These are phyloP conservation scores for Leptinotarsa defecta DNA, from an alignment of 1,140 invertebrate genomes.

Conservation along the genomic window DNA sequence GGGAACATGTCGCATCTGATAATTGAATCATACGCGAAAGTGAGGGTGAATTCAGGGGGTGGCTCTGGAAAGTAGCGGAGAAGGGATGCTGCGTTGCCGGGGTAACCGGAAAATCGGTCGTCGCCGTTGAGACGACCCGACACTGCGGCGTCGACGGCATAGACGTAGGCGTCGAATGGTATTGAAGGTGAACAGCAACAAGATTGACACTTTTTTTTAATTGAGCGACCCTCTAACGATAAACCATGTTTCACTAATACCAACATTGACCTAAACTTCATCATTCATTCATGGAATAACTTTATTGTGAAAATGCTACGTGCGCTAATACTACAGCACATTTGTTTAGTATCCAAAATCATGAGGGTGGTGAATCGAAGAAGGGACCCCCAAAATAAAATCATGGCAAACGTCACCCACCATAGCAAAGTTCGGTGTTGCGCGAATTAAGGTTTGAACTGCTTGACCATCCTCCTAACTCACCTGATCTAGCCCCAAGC, in stretches of 20 bases:
- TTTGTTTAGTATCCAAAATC: neutral
- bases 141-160: conserved; percentile 41
- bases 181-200: neutral
- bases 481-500: too few species aligned
- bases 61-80: conserved; percentile 36
- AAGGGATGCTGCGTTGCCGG: conserved; percentile 53
- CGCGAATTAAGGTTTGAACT: too few species aligned
- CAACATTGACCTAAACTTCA: neutral
- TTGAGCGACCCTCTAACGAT: neutral
- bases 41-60: conserved; percentile 34
- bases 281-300: too few species aligned
- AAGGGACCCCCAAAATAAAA: too few species aligned
- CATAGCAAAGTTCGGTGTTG: too few species aligned
- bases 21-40: conserved; percentile 52
- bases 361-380: too few species aligned
- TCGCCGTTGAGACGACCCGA: conserved; percentile 36
- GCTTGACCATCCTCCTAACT: too few species aligned
- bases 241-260: neutral
- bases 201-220: neutral
- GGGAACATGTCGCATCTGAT: conserved; percentile 50
- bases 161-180: neutral
- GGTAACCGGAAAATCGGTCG: conserved; percentile 42
- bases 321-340: too few species aligned
- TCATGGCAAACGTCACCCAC: too few species aligned
- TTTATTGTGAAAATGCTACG: too few species aligned